A percentile compares a stretch with the other conserved stretches of the same genome.
Conservation (phyloP, 1,140 invertebrate genomes). For the Procambarus clarkii region DNA sequence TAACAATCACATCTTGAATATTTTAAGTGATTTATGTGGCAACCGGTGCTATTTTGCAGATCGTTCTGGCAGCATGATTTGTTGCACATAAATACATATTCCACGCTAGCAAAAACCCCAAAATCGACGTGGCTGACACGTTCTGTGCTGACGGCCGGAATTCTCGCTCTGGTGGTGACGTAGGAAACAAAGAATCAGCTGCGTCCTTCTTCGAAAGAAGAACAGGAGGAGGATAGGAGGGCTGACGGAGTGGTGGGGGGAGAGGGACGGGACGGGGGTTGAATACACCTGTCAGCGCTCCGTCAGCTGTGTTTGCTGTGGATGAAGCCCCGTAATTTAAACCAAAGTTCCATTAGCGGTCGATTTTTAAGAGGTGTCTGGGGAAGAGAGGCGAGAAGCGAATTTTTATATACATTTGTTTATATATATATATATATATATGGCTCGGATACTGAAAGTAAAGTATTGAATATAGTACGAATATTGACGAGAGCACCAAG, state of each 20-base stretch:
- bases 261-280: background rate
- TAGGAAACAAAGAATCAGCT: too few relatives aligned
- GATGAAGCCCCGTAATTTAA: background rate
- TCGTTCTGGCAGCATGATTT: constrained; percentile 51
- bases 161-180: background rate
- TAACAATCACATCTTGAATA: constrained; percentile 61
- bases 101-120: constrained; percentile 21
- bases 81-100: constrained; percentile 54
- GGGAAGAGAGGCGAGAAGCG: too few relatives aligned
- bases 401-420: too few relatives aligned
- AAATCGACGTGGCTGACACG: constrained; percentile 38
- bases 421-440: too few relatives aligned
- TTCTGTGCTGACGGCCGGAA: background rate
- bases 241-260: background rate
- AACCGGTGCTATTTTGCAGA: constrained; percentile 47
- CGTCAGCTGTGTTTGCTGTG: background rate
- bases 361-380: background rate
- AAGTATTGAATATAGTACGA: too few relatives aligned
- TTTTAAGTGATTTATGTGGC: constrained; percentile 53
- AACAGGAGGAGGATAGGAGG: background rate
- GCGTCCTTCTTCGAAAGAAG: too few relatives aligned
- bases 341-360: constrained; percentile 11
- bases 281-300: too few relatives aligned
- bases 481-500: background rate
- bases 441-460: too few relatives aligned